Conservation (phyloP, 2,113 vertebrate species). For the Coryphaenoides rupestris region DNA sequence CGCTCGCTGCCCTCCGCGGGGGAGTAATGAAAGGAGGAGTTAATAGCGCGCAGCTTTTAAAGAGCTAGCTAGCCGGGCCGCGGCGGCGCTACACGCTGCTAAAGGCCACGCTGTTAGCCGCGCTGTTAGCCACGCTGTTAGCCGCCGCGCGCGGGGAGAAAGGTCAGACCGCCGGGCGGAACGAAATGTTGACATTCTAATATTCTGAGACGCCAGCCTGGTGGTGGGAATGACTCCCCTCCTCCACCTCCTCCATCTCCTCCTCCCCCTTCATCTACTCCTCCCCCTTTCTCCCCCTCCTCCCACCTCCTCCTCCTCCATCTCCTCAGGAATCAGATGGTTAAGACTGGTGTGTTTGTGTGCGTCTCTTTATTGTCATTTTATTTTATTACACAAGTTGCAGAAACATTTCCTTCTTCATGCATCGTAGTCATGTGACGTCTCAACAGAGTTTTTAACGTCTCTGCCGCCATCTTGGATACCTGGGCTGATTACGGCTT, state of each 20-base stretch:
- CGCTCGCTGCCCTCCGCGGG: too few species aligned
- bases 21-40: too few species aligned
- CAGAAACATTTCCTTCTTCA: too few species aligned
- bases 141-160: slow-evolving; percentile 33
- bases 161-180: slow-evolving; percentile 62
- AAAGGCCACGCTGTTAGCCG: slow-evolving; percentile 55
- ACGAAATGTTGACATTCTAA: slow-evolving; percentile 59
- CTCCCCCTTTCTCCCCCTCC: not conserved
- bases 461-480: too few species aligned
- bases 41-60: too few species aligned
- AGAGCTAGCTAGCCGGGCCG: not conserved
- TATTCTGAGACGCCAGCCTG: slow-evolving; percentile 41
- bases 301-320: not conserved
- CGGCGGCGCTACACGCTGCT: too few species aligned
- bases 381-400: too few species aligned
- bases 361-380: too few species aligned
- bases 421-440: too few species aligned
- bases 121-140: slow-evolving; percentile 50
- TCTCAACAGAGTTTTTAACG: too few species aligned
- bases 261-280: not conserved
- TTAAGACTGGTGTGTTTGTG: too few species aligned
- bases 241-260: not conserved
- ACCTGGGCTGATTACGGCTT: too few species aligned
- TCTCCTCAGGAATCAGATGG: not conserved
- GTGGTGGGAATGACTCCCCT: not conserved